A percentile compares a stretch with the other conserved stretches of the same genome.
These are phyloP conservation scores for Lasioglossum baleicum DNA, from an alignment of 1,140 invertebrate genomes.

Conservation along the genomic window DNA sequence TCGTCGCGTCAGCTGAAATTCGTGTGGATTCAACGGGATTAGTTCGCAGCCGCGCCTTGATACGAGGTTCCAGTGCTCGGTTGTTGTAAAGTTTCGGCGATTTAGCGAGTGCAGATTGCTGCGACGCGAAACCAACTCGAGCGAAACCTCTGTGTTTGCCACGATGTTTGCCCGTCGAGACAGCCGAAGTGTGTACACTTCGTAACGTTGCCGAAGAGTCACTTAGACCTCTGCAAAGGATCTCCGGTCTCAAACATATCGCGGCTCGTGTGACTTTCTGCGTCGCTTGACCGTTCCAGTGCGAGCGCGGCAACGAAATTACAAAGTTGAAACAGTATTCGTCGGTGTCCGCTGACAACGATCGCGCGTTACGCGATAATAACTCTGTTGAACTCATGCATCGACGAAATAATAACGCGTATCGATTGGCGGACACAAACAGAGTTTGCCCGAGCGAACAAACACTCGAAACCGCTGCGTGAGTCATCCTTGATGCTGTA, in stretches of 20 bases:
- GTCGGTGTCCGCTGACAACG: no score
- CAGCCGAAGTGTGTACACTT: neutral
- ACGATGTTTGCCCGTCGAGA: conserved; percentile 6
- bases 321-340: neutral
- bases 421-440: no score
- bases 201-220: conserved; percentile 21
- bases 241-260: neutral
- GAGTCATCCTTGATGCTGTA: no score
- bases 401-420: no score
- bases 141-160: conserved; percentile 14
- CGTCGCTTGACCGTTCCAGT: neutral
- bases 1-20: neutral
- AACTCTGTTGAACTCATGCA: no score
- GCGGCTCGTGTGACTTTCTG: neutral
- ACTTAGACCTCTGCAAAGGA: conserved; percentile 14
- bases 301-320: neutral
- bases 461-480: no score
- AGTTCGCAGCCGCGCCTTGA: neutral
- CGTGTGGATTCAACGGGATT: neutral
- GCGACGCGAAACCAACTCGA: conserved; percentile 32
- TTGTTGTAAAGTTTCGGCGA: conserved; percentile 5
- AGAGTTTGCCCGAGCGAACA: no score
- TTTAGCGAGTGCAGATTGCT: conserved; percentile 15
- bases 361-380: neutral
- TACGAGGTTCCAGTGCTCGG: neutral